Conservation (phyloP, 2,797 vertebrate species). For the Eutrigla gurnardus region DNA sequence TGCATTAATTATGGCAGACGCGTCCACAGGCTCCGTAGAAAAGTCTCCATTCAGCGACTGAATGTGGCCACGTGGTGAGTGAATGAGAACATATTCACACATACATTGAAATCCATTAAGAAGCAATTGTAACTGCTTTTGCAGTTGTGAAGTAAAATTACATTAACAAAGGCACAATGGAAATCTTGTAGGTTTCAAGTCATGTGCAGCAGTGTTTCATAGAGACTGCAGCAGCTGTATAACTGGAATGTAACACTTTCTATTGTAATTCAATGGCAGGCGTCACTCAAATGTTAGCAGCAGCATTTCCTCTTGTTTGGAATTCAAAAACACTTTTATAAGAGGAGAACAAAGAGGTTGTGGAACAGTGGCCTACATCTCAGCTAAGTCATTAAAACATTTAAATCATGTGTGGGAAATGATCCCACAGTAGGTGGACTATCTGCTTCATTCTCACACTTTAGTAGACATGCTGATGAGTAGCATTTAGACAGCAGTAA, state of each 20-base stretch:
- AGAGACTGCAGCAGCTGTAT: neutral
- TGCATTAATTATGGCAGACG: conserved; percentile 52
- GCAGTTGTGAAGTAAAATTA: conserved; percentile 27
- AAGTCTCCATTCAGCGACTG: conserved; percentile 38
- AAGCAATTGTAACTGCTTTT: conserved; percentile 5
- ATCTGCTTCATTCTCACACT: neutral
- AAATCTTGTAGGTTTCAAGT: neutral
- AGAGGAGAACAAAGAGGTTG: neutral
- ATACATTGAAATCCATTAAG: conserved; percentile 38
- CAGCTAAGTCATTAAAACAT: neutral
- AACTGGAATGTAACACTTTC: neutral
- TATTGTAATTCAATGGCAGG: neutral
- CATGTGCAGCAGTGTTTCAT: neutral
- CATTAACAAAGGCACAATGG: conserved; percentile 29
- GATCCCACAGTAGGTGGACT: neutral
- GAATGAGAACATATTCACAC: conserved; percentile 23
- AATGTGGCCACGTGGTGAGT: conserved; percentile 21
- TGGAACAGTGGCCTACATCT: neutral
- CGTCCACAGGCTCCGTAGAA: conserved; percentile 42
- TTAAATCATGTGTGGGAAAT: neutral
- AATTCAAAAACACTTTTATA: neutral
- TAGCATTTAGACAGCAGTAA: neutral
- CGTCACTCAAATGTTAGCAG: neutral
- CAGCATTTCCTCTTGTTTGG: neutral
- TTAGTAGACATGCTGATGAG: neutral